phyloP scores from a whole-genome alignment of 2,797 vertebrate genomes.

The Brachyalestes nurse region DNA sequence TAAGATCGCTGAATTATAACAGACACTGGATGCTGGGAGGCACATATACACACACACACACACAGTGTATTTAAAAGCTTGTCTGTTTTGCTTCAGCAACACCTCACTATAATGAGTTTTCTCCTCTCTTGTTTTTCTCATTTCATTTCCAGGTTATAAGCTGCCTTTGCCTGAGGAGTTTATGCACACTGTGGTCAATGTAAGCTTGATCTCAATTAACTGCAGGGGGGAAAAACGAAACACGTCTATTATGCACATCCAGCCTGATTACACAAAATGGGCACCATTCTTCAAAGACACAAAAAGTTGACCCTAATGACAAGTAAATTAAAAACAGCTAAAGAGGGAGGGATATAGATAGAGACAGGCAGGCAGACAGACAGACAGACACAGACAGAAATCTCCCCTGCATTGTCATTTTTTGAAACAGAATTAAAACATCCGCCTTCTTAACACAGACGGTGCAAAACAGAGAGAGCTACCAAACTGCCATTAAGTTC shows the following conservation, averaged over 20 bases:
- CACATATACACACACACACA: slow-evolving; percentile 1
- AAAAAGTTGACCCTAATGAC: slow-evolving; percentile 44
- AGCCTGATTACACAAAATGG: slow-evolving; percentile 50
- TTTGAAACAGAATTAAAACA: slow-evolving; percentile 2
- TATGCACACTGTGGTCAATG: slow-evolving; percentile 40
- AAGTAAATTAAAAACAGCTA: slow-evolving; percentile 44
- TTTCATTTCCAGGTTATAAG: slow-evolving; percentile 39
- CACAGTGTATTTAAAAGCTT: slow-evolving; percentile 27
- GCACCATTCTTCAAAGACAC: slow-evolving; percentile 33
- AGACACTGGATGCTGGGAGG: slow-evolving; percentile 13
- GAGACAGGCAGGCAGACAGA: too few species aligned
- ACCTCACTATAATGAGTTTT: slow-evolving; percentile 47
- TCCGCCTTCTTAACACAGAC: neutral
- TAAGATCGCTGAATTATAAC: slow-evolving; percentile 30
- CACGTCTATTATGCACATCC: slow-evolving; percentile 35
- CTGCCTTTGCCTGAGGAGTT: slow-evolving; percentile 40
- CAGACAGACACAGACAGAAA: neutral
- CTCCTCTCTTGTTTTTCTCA: slow-evolving; percentile 41
- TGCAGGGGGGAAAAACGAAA: slow-evolving; percentile 20
- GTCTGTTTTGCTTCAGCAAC: slow-evolving; percentile 41
- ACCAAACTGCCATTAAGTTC: slow-evolving; percentile 10
- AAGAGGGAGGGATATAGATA: neutral
- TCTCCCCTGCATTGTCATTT: neutral
- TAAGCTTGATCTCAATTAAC: slow-evolving; percentile 56
- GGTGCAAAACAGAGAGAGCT: neutral